These are phyloP conservation scores for Alsophila aescularia DNA, from an alignment of 2,888 invertebrate species.

Conservation along the genomic window DNA sequence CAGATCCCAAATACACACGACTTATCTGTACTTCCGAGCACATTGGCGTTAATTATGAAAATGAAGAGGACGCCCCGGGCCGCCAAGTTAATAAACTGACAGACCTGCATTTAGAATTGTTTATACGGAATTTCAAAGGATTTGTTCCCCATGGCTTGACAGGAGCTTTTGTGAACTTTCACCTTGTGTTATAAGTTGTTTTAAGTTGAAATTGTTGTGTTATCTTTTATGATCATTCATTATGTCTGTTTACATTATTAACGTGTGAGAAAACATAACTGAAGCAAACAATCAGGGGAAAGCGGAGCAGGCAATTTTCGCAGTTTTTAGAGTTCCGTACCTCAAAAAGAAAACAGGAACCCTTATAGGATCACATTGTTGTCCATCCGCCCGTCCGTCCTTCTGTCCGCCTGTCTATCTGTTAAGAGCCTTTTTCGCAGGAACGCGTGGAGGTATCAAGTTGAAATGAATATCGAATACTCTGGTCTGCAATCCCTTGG, in stretches of 20 bases:
- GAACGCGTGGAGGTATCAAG: too few relatives aligned
- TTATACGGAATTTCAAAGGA: constrained; percentile 75
- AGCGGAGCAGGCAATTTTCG: neutral
- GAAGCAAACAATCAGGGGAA: neutral
- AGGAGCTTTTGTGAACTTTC: constrained; percentile 64
- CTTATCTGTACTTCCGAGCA: neutral
- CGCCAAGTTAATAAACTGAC: constrained; percentile 61
- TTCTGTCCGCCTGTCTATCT: too few relatives aligned
- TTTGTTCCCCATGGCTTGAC: constrained; percentile 56
- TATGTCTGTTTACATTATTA: constrained; percentile 37
- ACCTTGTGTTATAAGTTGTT: constrained; percentile 53
- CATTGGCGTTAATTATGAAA: constrained; percentile 66
- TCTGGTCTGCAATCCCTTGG: too few relatives aligned
- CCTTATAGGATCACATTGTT: too few relatives aligned
- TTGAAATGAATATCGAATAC: too few relatives aligned
- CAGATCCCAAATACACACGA: neutral
- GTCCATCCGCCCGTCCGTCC: too few relatives aligned
- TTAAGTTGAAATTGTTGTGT: constrained; percentile 56
- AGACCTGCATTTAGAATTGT: constrained; percentile 64
- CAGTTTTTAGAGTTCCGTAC: too few relatives aligned
- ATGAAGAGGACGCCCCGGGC: constrained; percentile 69
- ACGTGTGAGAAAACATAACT: constrained; percentile 7
- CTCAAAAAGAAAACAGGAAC: neutral
- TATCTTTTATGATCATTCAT: constrained; percentile 54
- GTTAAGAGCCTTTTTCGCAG: too few relatives aligned